Conservation (phyloP, 2,797 vertebrate genomes). For the Poecilia gillii region DNA sequence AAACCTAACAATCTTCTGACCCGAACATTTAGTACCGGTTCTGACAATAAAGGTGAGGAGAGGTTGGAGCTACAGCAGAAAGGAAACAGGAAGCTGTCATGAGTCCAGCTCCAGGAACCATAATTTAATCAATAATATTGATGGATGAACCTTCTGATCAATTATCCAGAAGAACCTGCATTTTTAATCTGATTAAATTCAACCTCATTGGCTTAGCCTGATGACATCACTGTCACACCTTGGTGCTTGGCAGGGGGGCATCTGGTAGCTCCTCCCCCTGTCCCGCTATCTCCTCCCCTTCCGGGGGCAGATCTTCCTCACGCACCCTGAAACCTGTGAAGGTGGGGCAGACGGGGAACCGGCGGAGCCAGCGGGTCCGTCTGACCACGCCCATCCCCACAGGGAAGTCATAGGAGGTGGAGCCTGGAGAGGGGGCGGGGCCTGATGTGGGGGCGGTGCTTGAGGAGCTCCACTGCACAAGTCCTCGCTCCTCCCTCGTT, state of each 20-base stretch:
- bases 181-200: not conserved
- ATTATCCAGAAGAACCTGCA: no score
- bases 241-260: slow-evolving; percentile 54
- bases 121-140: not conserved
- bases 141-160: not conserved
- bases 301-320: not conserved
- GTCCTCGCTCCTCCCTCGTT: slow-evolving; percentile 87
- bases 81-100: not conserved
- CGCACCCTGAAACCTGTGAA: slow-evolving; percentile 82
- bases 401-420: slow-evolving; percentile 88
- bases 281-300: slow-evolving; percentile 17
- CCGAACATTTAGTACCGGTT: not conserved
- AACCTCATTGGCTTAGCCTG: not conserved
- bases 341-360: slow-evolving; percentile 88
- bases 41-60: not conserved
- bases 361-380: slow-evolving; percentile 75
- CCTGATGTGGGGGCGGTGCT: not conserved
- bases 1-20: not conserved
- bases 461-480: slow-evolving; percentile 84
- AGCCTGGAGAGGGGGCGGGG: slow-evolving; percentile 3
- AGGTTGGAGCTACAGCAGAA: not conserved
- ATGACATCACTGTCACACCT: slow-evolving; percentile 60
- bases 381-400: slow-evolving; percentile 85
- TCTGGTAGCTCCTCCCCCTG: slow-evolving; percentile 1
- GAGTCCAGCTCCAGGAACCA: not conserved